A percentile compares a stretch with the other conserved stretches of the same genome.
Conservation (phyloP, 1,140 invertebrate genomes). For the Cydia fagiglandana region DNA sequence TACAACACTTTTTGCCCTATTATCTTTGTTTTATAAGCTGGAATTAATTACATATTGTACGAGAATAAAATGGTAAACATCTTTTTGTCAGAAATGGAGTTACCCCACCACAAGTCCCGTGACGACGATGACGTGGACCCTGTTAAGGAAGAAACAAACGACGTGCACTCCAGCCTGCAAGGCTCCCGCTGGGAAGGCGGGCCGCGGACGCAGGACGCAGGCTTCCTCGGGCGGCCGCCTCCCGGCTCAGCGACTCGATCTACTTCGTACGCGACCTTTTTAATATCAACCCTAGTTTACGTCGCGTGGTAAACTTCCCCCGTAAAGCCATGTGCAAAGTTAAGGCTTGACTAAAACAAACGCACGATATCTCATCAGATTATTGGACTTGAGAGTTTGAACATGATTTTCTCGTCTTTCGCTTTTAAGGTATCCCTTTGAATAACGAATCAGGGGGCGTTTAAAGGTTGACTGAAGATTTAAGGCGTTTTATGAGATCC, state of each 20-base stretch:
- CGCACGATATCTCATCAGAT: slow-evolving; percentile 46
- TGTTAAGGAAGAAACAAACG: slow-evolving; percentile 64
- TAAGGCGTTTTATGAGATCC: not conserved
- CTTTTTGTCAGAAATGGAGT: slow-evolving; percentile 69
- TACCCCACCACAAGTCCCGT: slow-evolving; percentile 69
- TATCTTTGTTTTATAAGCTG: too few species aligned
- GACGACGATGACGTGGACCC: slow-evolving; percentile 65
- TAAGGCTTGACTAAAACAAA: slow-evolving; percentile 40
- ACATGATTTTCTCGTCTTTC: slow-evolving; percentile 39
- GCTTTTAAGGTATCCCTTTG: slow-evolving; percentile 20
- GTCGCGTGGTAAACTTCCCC: slow-evolving; percentile 58
- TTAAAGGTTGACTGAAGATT: not conserved
- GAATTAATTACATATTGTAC: too few species aligned
- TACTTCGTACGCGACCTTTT: slow-evolving; percentile 53
- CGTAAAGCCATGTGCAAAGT: slow-evolving; percentile 53
- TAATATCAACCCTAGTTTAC: slow-evolving; percentile 61
- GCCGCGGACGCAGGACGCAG: slow-evolving; percentile 60
- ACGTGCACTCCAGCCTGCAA: slow-evolving; percentile 71
- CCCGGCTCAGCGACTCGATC: slow-evolving; percentile 38
- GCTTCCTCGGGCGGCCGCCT: slow-evolving; percentile 61
- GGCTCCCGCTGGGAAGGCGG: slow-evolving; percentile 71
- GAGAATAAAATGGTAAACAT: not conserved
- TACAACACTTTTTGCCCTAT: too few species aligned
- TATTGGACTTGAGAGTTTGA: slow-evolving; percentile 49
- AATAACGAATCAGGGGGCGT: not conserved